Evolutionary conservation across 1,140 invertebrate genomes (phyloP), one percentile per base, ranked within the genome.

Genomic region (Ceratina japonica): DNA sequence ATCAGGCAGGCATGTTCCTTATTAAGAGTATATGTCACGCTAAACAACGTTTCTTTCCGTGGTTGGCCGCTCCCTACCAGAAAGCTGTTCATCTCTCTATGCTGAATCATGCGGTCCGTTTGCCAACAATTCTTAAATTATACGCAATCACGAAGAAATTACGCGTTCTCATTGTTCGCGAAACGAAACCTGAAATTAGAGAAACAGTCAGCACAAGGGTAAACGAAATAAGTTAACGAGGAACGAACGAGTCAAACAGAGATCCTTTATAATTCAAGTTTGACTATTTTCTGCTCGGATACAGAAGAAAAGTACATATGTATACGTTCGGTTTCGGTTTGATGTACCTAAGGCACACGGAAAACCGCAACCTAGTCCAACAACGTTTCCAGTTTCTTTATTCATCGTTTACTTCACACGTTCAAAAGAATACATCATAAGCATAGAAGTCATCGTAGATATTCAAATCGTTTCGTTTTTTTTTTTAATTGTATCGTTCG

Each of bases 11-110:
- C 71, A 56, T 79, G 31, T 37, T 73, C 77, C 80, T 80, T 76
- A 62, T 78, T 80, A 18, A 70, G 75, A 66, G 20, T 37, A 74
- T 72, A 75, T 75, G 76, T 84, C 79, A 66, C 64, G 75, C 68
- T 20, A 71, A 54, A 44, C n/a, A 54, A 4, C 22, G 24, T 73
- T 70, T 22, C 63, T 52, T 59, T 65, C 64, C 69, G 37, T 71
- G 54, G 24, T 64, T 66, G 20, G 8, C 22, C 37, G 64, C 65
- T 61, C 63, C 58, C 70, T 61, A 69, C 68, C 58, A 44, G 5
- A 24, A 72, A 70, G 37, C 65, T 51, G 37, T 84, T 81, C 65
- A 76, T 69, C 10, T 56, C 74, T 37, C 24, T 54, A 61, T 72
- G 66, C 37, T 75, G 58, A 78, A 72, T 73, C 65, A 76, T n/a